Base-by-base conservation (phyloP, 2,113 vertebrate species). In the Coryphaenoides rupestris region DNA sequence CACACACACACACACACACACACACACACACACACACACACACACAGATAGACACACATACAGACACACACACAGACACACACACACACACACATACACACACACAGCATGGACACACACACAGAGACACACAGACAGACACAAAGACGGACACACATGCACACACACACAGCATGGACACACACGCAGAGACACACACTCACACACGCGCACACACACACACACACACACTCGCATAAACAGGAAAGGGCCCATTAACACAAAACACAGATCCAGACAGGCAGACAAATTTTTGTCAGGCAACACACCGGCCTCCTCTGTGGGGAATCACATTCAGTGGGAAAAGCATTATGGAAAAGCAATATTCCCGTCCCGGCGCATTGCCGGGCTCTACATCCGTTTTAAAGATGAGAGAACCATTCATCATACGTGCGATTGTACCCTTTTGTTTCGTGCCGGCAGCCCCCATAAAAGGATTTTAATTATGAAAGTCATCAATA, bases 401-500 rank as follows among this genome's bases (percentile, higher is more conserved):
- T 76, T 68, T 79, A 77, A 83, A 79, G 74, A 87, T 84, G 75
- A 87, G 78, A 80, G 81, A 75, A 75, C 79, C 80, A 89, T 90
- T 90, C 77, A 87, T 90, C 88, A 89, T 58, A 65, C 62, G 69
- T 79, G 78, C 85, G 83, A 88, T 88, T 88, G n/a, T 86, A 69
- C 68, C 72, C 78, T 82, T 88, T 88, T 87, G 9, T 78, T 88
- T 84, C 81, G n/a, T n/a, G 76, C 74, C 57, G 69, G 73, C 60
- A 65, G 69, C 78, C n/a, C 76, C 78, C 76, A 82, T 87, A 84
- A 86, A n/a, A 78, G 64, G 74, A 85, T 89, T 90, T 88, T 84
- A 89, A 91, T 89, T 88, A 90, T 88, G 84, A 85, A 86, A 84
- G 77, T 81, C 88, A 90, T 92, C 87, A 90, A 91, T 91, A 89